These are phyloP conservation scores for Cliona cf. orientalis DNA, from an alignment of 37 sponge, comb jelly and placozoan genomes.

Conservation along the genomic window DNA sequence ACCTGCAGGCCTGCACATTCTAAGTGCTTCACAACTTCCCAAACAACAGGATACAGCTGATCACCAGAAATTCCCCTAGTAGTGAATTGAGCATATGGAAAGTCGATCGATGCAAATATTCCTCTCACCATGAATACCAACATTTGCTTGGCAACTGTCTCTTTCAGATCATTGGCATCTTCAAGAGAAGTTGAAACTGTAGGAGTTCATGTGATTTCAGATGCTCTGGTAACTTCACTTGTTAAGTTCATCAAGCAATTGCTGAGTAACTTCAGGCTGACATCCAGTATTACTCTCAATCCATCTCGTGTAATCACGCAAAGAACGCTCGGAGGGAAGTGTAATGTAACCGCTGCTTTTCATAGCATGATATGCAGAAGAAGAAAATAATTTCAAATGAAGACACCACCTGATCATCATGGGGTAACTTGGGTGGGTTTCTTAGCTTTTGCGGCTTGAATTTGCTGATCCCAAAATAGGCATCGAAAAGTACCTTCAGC, in stretches of 20 bases:
- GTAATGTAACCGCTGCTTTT: slow-evolving; percentile 14
- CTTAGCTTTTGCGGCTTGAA: slow-evolving; percentile 15
- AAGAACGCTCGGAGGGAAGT: slow-evolving; percentile 14
- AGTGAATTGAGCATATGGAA: slow-evolving; percentile 44
- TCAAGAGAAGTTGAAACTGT: neutral
- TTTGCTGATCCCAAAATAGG: slow-evolving; percentile 51
- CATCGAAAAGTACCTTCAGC: slow-evolving; percentile 27
- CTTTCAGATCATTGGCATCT: neutral
- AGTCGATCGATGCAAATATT: slow-evolving; percentile 21
- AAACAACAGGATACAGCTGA: slow-evolving; percentile 33
- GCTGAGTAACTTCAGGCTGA: neutral
- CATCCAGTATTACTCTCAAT: neutral
- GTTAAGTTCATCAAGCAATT: slow-evolving; percentile 5
- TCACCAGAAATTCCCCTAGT: slow-evolving; percentile 22
- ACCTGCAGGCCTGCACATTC: slow-evolving; percentile 37
- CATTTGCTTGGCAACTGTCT: slow-evolving; percentile 13
- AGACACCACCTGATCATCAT: slow-evolving; percentile 51
- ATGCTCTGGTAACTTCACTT: neutral
- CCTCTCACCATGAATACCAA: slow-evolving; percentile 37
- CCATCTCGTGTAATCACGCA: slow-evolving; percentile 18
- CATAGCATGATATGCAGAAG: slow-evolving; percentile 26
- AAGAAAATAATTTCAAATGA: slow-evolving; percentile 41
- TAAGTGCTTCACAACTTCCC: slow-evolving; percentile 31
- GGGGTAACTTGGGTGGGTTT: slow-evolving; percentile 46
- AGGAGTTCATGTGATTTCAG: slow-evolving; percentile 5